Evolutionary conservation across 2,888 invertebrate species (phyloP), one percentile per base, ranked within the genome.

Genomic region (Caenorhabditis drosophilae): DNA sequence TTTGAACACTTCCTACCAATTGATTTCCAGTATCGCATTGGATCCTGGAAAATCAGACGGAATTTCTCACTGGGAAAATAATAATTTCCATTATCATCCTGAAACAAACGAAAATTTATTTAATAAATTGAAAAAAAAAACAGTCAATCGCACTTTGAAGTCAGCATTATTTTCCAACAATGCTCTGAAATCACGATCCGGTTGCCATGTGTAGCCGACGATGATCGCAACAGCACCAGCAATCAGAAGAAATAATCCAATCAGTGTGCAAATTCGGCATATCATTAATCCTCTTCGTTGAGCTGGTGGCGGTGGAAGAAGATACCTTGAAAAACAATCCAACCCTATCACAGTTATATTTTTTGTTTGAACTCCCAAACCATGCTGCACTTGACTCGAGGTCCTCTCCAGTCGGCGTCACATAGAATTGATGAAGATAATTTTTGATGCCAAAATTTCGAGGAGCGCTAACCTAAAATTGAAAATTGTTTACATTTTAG

Each of bases 371-470:
- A 4, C 18, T 11, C 38, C 6, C 6, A 15, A 20, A 51, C 15
- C 22, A 15, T 9, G 22, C 15, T 51, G 75, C 72, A 23, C 63
- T 67, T 22, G 67, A 69, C 36, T 80, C 80, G 27, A 78, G 47
- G 25, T 79, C 80, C 42, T 79, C 79, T 20, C 67, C 70, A 38
- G 79, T 76, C 16, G 81, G 79, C 15, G 78, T 78, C 45, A 75
- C 70, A 59, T 82, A 82, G 69, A 82, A 82, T 48, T 82, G 76
- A 54, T 82, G 78, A 34, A 82, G 60, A 52, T 82, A 83, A 59
- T 71, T 76, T 54, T 76, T 76, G 59, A 82, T 79, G 27, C 82
- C 82, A 61, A 82, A 82, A 46, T 70, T 71, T 12, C 64, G 60
- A 38, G 71, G 64, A 20, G 67, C 74, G 50, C 64, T 64, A 23